Conservation (phyloP, 2,113 vertebrate species). For the Melanotaenia duboulayi region DNA sequence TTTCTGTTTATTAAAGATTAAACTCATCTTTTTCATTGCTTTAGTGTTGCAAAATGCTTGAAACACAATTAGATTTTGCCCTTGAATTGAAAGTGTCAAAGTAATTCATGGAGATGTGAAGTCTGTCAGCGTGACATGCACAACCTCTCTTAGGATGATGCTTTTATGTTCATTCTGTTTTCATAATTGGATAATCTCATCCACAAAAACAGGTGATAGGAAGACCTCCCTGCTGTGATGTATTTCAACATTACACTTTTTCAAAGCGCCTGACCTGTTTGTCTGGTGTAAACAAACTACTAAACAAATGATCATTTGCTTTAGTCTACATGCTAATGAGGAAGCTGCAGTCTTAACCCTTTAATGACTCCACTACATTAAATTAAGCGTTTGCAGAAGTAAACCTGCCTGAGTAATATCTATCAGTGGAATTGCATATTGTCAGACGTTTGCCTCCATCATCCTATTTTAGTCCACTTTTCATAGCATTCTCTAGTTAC, state of each 20-base stretch:
- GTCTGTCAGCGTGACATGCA: conserved; percentile 50
- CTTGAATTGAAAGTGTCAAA: conserved; percentile 30
- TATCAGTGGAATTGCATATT: too few relatives aligned
- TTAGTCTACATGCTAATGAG: too few relatives aligned
- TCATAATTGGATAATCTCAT: conserved; percentile 16
- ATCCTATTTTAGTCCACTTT: too few relatives aligned
- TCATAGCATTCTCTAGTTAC: too few relatives aligned
- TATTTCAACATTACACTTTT: not conserved
- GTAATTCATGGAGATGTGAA: conserved; percentile 33
- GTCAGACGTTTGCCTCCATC: too few relatives aligned
- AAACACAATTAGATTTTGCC: conserved; percentile 22
- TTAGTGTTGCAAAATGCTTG: too few relatives aligned
- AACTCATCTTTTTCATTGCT: not conserved
- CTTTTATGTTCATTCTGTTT: conserved; percentile 27
- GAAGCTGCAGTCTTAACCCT: too few relatives aligned
- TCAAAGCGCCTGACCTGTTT: not conserved
- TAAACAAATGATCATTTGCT: too few relatives aligned
- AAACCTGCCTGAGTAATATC: too few relatives aligned
- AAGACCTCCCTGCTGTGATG: not conserved
- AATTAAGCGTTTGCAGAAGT: too few relatives aligned
- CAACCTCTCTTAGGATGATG: conserved; percentile 4
- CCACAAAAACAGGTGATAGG: not conserved
- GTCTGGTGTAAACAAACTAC: too few relatives aligned
- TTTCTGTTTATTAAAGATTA: not conserved
- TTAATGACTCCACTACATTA: too few relatives aligned